phyloP scores from a whole-genome alignment of 1,140 invertebrate species.

The Heliothis virescens region DNA sequence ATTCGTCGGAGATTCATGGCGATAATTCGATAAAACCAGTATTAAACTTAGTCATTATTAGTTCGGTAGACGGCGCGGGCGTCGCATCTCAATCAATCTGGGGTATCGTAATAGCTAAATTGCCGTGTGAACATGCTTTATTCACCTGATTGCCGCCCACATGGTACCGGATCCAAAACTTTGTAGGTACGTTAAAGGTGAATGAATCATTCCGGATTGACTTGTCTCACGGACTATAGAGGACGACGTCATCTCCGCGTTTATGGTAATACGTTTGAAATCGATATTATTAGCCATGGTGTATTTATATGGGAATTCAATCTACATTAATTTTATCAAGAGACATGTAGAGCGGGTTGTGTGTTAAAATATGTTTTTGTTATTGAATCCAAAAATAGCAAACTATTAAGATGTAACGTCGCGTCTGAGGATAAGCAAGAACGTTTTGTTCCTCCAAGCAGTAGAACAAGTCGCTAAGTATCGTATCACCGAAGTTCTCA shows the following conservation, averaged over 20 bases:
- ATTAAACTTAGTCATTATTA: conserved; percentile 53
- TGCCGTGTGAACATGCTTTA: conserved; percentile 64
- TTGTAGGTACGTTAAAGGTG: conserved; percentile 51
- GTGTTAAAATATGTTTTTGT: not conserved
- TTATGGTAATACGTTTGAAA: conserved; percentile 43
- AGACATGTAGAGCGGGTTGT: not conserved
- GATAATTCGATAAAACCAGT: conserved; percentile 37
- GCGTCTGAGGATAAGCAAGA: conserved; percentile 19
- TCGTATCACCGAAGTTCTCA: conserved; percentile 45
- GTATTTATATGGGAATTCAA: conserved; percentile 4
- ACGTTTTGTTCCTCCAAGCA: conserved; percentile 25
- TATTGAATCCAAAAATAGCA: not conserved
- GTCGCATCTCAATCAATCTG: conserved; percentile 65
- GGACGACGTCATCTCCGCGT: conserved; percentile 46
- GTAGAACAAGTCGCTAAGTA: conserved; percentile 46
- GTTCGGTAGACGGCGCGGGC: conserved; percentile 49
- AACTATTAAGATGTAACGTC: conserved; percentile 33
- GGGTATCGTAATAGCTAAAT: conserved; percentile 65
- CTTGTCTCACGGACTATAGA: conserved; percentile 32
- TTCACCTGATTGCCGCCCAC: conserved; percentile 70
- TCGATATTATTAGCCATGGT: conserved; percentile 37
- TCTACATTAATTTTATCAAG: not conserved
- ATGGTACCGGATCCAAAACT: conserved; percentile 55
- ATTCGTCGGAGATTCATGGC: conserved; percentile 18
- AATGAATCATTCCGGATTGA: conserved; percentile 57